Evolutionary conservation across 2,888 invertebrate species (phyloP), one percentile per base, ranked within the genome.

Genomic region (Papilio protenor): DNA sequence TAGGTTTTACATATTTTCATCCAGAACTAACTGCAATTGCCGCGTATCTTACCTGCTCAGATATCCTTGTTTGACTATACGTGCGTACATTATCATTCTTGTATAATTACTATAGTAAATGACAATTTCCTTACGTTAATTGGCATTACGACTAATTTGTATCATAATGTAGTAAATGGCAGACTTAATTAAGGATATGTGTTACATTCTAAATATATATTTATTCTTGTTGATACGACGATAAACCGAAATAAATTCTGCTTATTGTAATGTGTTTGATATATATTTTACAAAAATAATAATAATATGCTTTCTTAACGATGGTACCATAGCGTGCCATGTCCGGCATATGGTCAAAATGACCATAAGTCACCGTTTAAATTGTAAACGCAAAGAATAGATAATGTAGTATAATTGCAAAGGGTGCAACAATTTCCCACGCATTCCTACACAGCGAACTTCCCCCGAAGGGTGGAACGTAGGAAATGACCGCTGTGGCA

Each of bases 361-460:
- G 91, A 89, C 93, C 93, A 94, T 94, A 94, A 93, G 93, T 92
- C 93, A 93, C 93, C 88, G 86, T 87, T 69, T 85, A 85, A 85
- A 88, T 87, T 88, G 88, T 89, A 88, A 88, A 89, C 83, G 81
- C 87, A 88, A 90, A 88, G 87, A 87, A 85, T 84, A 86, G 85
- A 87, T 88, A 90, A 82, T 80, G 78, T 86, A 84, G 83, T 82
- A 82, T 87, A 89, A 90, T 90, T 88, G 88, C 85, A 86, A 85
- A 88, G 93, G 93, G 92, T 91, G 89, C 83, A 85, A 77, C 78
- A 78, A 79, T 83, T 94, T 94, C 94, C 94, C 94, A 93, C 93
- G 91, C 91, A 93, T 94, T 91, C 91, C 92, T 86, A 86, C 87
- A 87, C 91, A 88, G 45, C 77, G 70, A 71, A 77, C 79, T 78